Base-by-base conservation (phyloP, 2,113 vertebrate genomes). In the Helogale parvula region DNA sequence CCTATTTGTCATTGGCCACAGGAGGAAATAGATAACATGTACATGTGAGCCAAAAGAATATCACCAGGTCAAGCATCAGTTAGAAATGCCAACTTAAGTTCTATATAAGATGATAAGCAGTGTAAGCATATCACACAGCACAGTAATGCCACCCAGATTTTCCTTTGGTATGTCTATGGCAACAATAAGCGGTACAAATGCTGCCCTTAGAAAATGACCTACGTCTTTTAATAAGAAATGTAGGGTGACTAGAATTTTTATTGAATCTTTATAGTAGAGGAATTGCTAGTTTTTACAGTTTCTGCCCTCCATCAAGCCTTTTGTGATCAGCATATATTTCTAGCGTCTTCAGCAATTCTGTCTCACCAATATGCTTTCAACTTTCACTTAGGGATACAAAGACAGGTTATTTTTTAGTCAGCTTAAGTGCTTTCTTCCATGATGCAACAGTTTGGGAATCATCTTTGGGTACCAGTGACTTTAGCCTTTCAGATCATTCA, bases 221-320 rank as follows among this genome's bases (percentile, higher is more conserved):
- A 15, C 6, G 45, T 91, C n/a, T n/a, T 66, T 76, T 69, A 29
- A 74, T 21, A 94, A 79, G 16, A 94, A 79, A 94, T 90, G 23
- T 86, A n/a, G 15, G 33, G n/a, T 90, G 45, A 27, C 76, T 54
- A 52, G 88, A 90, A 90, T 54, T 52, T 16, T 90, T 23, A 38
- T 11, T 65, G 76, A 95, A 52, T 68, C 72, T 81, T 87, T 76
- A 54, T 29, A 33, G 72, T 83, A 69, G 10, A 84, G 17, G 25
- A 84, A 89, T 74, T 85, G 3, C 72, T 92, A 16, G 57, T 74
- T 92, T 90, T 96, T 96, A 92, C 0, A 92, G 41, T 0, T 66
- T 90, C 83, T 79, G 13, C 47, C 2, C 1, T 87, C 33, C 27
- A 57, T 27, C 27, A 74, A 50, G 38, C 21, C 4, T 71, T 94